Evolutionary conservation across 2,888 invertebrate species (phyloP).

Genomic region (Calliscelio sp.): DNA sequence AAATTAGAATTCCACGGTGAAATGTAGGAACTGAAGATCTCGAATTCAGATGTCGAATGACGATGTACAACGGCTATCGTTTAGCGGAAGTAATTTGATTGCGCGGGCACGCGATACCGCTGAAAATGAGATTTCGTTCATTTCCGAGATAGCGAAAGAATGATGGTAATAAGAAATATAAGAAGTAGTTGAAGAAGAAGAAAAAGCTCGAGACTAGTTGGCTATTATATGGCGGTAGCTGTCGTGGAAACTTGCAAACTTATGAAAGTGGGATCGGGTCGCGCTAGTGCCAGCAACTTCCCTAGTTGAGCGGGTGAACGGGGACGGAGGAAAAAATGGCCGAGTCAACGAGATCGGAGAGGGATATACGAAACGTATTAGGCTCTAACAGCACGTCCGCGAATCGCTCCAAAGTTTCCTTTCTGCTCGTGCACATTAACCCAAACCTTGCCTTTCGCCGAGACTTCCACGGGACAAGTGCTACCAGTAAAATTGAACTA

Average conservation of each 20-base stretch:
- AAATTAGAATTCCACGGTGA: constrained; percentile 5
- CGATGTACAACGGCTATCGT: constrained; percentile 48
- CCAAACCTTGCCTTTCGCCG: constrained; percentile 67
- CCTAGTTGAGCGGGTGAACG: constrained; percentile 33
- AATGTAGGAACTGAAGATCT: constrained; percentile 22
- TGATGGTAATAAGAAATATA: constrained; percentile 61
- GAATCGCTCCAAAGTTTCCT: constrained; percentile 80
- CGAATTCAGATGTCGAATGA: constrained; percentile 43
- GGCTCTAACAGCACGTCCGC: constrained; percentile 80
- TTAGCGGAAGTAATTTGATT: constrained; percentile 56
- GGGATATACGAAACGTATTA: constrained; percentile 82
- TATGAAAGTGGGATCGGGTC: constrained; percentile 83
- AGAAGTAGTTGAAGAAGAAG: constrained; percentile 41
- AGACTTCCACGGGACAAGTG: constrained; percentile 74
- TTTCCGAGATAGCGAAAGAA: constrained; percentile 53
- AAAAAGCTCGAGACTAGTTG: constrained; percentile 67
- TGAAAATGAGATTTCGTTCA: constrained; percentile 61
- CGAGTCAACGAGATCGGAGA: constrained; percentile 64
- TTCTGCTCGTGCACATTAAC: constrained; percentile 75
- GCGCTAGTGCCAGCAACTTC: constrained; percentile 75
- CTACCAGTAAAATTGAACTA: constrained; percentile 81
- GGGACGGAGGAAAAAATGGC: constrained; percentile 49
- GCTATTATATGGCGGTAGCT: constrained; percentile 82
- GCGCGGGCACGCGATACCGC: constrained; percentile 50
- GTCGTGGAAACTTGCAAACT: constrained; percentile 81